Conservation (phyloP, 2,888 invertebrate species). For the Stegophylla sp. region DNA sequence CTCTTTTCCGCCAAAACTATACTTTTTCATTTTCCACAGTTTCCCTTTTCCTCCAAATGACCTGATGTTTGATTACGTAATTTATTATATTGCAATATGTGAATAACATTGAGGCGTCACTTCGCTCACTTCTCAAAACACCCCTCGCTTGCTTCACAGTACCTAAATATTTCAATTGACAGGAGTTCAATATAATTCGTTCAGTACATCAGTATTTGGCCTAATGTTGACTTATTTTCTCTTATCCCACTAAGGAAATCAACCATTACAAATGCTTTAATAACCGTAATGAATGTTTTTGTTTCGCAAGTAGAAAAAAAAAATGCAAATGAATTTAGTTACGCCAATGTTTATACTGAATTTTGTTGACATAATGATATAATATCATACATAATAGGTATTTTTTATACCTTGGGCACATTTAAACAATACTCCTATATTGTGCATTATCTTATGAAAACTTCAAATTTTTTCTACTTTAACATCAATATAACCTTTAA, state of each 20-base stretch:
- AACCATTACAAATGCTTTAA: constrained; percentile 11
- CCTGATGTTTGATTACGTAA: too few relatives aligned
- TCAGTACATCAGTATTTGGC: neutral
- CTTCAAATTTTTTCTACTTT: too few relatives aligned
- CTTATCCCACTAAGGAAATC: constrained; percentile 1
- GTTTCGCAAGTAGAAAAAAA: constrained; percentile 3
- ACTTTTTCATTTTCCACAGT: too few relatives aligned
- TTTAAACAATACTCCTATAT: neutral
- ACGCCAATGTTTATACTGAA: constrained; percentile 13
- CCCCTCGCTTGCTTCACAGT: too few relatives aligned
- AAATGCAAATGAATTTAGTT: constrained; percentile 8
- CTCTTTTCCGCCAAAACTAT: too few relatives aligned
- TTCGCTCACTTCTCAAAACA: too few relatives aligned
- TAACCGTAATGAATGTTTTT: constrained; percentile 33
- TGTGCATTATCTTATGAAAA: too few relatives aligned
- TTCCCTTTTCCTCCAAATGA: too few relatives aligned
- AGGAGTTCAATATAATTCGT: neutral
- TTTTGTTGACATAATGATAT: constrained; percentile 11
- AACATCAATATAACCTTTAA: neutral
- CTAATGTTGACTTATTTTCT: constrained; percentile 7
- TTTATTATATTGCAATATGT: too few relatives aligned
- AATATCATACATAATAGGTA: too few relatives aligned
- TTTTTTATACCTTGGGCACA: neutral
- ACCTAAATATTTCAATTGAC: neutral
- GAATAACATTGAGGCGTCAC: too few relatives aligned